Conservation (phyloP, 1,140 invertebrate species). For the Lepidostoma basale region DNA sequence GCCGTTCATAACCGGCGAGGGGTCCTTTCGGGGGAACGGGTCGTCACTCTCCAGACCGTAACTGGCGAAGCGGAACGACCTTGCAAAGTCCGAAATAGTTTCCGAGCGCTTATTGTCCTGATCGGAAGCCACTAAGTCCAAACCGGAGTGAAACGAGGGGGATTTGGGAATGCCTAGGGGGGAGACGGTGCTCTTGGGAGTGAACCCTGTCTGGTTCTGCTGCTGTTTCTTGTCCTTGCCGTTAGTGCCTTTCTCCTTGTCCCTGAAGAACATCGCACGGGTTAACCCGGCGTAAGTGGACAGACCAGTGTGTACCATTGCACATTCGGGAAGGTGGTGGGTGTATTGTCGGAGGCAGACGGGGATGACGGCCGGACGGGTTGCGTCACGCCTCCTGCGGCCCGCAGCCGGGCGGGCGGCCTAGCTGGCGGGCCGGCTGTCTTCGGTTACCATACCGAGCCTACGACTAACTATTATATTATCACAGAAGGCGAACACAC, state of each 20-base stretch:
- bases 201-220: slow-evolving; percentile 57
- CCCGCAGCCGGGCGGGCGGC: slow-evolving; percentile 49
- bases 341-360: background rate
- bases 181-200: slow-evolving; percentile 60
- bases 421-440: background rate
- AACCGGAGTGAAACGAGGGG: slow-evolving; percentile 81
- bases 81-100: slow-evolving; percentile 57
- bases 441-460: background rate
- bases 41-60: slow-evolving; percentile 49
- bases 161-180: slow-evolving; percentile 78
- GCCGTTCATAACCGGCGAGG: slow-evolving; percentile 49
- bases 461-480: background rate
- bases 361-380: background rate
- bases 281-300: slow-evolving; percentile 53
- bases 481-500: too few species aligned
- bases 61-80: slow-evolving; percentile 56
- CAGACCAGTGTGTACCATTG: slow-evolving; percentile 59
- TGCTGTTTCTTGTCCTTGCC: slow-evolving; percentile 48
- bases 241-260: slow-evolving; percentile 42
- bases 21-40: slow-evolving; percentile 53
- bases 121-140: slow-evolving; percentile 73
- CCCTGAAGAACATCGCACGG: slow-evolving; percentile 57
- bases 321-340: slow-evolving; percentile 54
- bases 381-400: background rate
- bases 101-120: slow-evolving; percentile 57